These are phyloP conservation scores for Apantesis nais DNA, from an alignment of 2,888 invertebrate genomes.

Conservation along the genomic window DNA sequence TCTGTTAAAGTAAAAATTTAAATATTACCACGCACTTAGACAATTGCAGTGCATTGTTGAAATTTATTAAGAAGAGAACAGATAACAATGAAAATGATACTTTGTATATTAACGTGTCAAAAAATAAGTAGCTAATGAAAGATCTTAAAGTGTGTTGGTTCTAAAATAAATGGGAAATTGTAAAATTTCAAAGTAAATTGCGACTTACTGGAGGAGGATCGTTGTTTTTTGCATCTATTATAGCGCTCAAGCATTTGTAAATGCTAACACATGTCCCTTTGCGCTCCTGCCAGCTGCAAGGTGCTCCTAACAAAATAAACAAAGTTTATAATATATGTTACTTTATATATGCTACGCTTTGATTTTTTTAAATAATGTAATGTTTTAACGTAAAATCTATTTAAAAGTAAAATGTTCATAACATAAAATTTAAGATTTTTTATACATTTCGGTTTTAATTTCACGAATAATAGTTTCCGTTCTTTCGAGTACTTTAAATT, in stretches of 20 bases:
- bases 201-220: slow-evolving; percentile 10
- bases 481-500: not conserved
- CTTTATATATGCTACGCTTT: too few species aligned
- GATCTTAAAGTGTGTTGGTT: too few species aligned
- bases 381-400: too few species aligned
- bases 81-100: too few species aligned
- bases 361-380: too few species aligned
- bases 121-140: too few species aligned
- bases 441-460: too few species aligned
- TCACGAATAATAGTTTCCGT: not conserved
- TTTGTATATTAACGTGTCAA: too few species aligned
- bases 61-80: too few species aligned
- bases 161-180: not conserved
- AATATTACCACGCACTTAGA: not conserved
- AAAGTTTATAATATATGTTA: not conserved
- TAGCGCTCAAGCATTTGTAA: slow-evolving; percentile 13
- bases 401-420: too few species aligned
- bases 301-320: not conserved
- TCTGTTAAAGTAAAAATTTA: slow-evolving; percentile 5
- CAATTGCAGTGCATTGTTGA: not conserved
- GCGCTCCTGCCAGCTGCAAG: not conserved
- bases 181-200: not conserved
- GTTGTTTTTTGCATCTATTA: slow-evolving; percentile 6
- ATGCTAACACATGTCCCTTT: slow-evolving; percentile 12
- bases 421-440: too few species aligned